Evolutionary conservation across 2,888 invertebrate species (phyloP).

Genomic region (Sarcophaga rosellei): DNA sequence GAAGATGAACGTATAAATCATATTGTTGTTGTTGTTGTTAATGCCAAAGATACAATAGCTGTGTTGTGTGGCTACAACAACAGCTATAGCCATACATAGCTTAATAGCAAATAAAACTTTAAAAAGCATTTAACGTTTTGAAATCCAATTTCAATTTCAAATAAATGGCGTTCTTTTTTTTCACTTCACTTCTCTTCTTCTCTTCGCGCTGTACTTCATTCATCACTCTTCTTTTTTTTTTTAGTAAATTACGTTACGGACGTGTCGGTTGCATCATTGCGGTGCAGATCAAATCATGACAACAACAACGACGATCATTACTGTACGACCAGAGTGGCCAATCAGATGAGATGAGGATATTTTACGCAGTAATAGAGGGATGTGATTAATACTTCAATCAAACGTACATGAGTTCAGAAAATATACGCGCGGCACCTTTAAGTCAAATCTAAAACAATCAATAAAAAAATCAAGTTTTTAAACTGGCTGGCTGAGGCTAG

Average conservation of each 20-base stretch:
- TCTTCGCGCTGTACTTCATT: no score
- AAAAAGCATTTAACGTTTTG: conserved; percentile 68
- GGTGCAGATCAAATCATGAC: conserved; percentile 15
- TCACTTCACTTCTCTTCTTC: no score
- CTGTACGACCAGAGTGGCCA: neutral
- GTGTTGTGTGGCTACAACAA: conserved; percentile 1
- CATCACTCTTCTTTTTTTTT: conserved; percentile 70
- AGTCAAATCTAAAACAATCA: conserved; percentile 58
- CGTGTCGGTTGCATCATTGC: conserved; percentile 73
- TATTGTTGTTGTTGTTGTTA: conserved; percentile 18
- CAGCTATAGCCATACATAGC: conserved; percentile 31
- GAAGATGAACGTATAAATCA: conserved; percentile 3
- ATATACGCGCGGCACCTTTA: conserved; percentile 60
- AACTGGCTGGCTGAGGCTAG: conserved; percentile 39
- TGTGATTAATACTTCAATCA: conserved; percentile 55
- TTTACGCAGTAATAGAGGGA: neutral
- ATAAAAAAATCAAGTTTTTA: conserved; percentile 55
- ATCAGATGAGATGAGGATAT: neutral
- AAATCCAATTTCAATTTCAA: conserved; percentile 79
- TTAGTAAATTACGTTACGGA: conserved; percentile 75
- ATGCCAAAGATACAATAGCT: no score
- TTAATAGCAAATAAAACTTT: neutral
- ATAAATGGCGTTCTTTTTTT: conserved; percentile 73
- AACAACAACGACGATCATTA: neutral
- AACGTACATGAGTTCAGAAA: conserved; percentile 38